These are phyloP conservation scores for Embiotoca jacksoni DNA, from an alignment of 2,113 vertebrate species.

Conservation along the genomic window DNA sequence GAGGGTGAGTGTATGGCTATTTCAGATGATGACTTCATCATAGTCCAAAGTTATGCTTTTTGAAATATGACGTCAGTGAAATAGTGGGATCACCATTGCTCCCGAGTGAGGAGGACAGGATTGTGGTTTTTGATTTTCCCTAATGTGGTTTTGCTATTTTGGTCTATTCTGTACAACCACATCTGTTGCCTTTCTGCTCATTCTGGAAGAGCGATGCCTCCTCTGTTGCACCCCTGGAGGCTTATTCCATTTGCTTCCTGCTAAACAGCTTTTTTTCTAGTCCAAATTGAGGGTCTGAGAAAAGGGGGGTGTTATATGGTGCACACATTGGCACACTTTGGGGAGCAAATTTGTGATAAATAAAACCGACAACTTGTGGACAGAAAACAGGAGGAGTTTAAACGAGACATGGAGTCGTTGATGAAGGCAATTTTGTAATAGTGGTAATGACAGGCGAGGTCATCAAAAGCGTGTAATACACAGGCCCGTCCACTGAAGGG, in stretches of 20 bases:
- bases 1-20: slow-evolving; percentile 12
- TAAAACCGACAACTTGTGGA: not conserved
- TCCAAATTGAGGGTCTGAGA: slow-evolving; percentile 1
- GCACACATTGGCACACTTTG: not conserved
- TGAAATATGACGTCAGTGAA: not conserved
- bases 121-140: not conserved
- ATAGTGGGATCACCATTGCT: not conserved
- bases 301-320: slow-evolving; percentile 9
- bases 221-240: not conserved
- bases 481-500: too few species aligned
- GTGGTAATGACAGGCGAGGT: not conserved
- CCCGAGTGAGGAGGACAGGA: not conserved
- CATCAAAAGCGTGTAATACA: too few species aligned
- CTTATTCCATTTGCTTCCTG: not conserved
- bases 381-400: slow-evolving; percentile 2
- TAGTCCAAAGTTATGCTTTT: not conserved
- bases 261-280: slow-evolving; percentile 8
- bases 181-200: not conserved
- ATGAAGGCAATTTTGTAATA: not conserved
- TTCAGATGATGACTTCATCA: slow-evolving; percentile 7
- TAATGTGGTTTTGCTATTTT: slow-evolving; percentile 13
- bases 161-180: not conserved
- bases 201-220: not conserved
- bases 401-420: not conserved
- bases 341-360: slow-evolving; percentile 1